Evolutionary conservation across 2,113 vertebrate genomes (phyloP).

Genomic region (Perognathus longimembris): DNA sequence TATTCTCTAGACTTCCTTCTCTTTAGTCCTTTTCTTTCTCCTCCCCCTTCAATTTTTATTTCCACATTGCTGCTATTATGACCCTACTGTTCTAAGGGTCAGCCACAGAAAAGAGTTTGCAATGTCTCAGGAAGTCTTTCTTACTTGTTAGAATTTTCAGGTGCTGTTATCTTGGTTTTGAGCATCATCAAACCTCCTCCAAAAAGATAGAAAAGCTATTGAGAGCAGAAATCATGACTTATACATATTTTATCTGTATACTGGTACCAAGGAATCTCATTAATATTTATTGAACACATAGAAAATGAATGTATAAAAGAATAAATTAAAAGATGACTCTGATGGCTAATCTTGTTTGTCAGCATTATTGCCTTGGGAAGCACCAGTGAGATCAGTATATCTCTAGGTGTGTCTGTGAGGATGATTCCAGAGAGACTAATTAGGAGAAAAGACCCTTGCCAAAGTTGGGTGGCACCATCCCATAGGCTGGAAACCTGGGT

Average conservation of each 20-base stretch:
- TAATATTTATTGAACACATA: constrained; percentile 16
- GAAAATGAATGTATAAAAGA: neutral
- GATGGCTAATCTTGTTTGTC: too few species aligned
- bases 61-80: neutral
- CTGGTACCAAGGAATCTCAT: neutral
- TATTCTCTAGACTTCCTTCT: neutral
- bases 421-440: too few species aligned
- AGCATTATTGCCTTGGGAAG: too few species aligned
- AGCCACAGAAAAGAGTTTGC: neutral
- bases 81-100: neutral
- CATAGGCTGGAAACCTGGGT: too few species aligned
- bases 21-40: neutral
- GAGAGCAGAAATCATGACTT: constrained; percentile 42
- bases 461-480: too few species aligned
- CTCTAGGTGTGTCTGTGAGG: too few species aligned
- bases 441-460: too few species aligned
- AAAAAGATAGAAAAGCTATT: neutral
- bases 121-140: neutral
- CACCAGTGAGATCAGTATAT: too few species aligned
- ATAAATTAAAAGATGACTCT: neutral
- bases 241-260: constrained; percentile 35
- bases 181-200: neutral
- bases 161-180: neutral
- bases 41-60: neutral
- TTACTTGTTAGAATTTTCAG: neutral